Evolutionary conservation across 2,113 vertebrate genomes (phyloP), one percentile per base, ranked within the genome.

Genomic region (Siphamia tubifer): DNA sequence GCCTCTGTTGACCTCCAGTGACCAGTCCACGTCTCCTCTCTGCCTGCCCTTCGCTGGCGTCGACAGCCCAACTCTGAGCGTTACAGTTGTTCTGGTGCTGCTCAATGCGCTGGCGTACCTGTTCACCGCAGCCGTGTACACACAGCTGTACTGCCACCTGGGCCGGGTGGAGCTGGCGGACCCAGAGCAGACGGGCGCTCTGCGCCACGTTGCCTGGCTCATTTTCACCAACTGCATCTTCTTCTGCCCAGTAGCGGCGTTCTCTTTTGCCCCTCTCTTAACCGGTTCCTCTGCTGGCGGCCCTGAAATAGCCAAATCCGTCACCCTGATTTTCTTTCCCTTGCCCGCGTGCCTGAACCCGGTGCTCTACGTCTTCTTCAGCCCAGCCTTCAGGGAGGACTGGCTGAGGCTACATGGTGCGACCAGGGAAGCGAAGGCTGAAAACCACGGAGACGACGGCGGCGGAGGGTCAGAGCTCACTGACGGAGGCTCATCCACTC

Each of bases 191-290:
- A 94, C 95, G 0, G 93, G 94, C 43, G 94, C 93, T 15, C 94
- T 98, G 54, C 94, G 95, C 66, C 97, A 99, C 0, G 94, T 99
- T 0, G 97, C 98, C 52, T 99, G 98, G 98, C 94, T 99, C 0
- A 98, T 99, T 85, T 99, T 99, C 89, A 98, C 96, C 25, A 98
- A 98, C 80, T 98, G 98, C 90, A 95, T 99, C 85, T 98, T 99
- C 62, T 99, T 98, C 91, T 99, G 97, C 83, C 98, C 98, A 0
- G 96, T 98, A 32, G 98, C 98, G 0, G 98, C 97, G 11, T 98
- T 99, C 88, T 98, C 96, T 0, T 98, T 99, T 15, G 95, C 96
- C 0, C 96, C 97, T 0, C 54, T 99, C 62, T 89, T 98, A 84
- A 95, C 96, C 0, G 90, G 88, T 11, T 79, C 76, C 0, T 73